These are phyloP conservation scores for Oophaga sylvatica DNA, from an alignment of 2,797 vertebrate species.

Conservation along the genomic window DNA sequence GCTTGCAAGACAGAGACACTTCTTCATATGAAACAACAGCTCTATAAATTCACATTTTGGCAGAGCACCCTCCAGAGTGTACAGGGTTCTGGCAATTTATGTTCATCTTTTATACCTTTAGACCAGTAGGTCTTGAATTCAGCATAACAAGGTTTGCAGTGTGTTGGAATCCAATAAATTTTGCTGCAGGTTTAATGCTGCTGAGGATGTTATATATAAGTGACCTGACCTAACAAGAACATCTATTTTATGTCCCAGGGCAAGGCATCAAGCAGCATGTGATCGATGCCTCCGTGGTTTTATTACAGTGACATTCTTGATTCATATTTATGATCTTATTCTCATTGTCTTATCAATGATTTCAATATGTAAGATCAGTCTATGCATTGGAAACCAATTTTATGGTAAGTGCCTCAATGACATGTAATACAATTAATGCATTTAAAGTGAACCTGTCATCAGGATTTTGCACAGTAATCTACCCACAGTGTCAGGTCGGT, in stretches of 20 bases:
- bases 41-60: conserved; percentile 54
- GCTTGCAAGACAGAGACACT: conserved; percentile 23
- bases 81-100: conserved; percentile 57
- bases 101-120: conserved; percentile 59
- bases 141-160: conserved; percentile 59
- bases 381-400: conserved; percentile 20
- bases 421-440: background rate
- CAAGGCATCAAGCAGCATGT: conserved; percentile 31
- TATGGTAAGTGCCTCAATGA: conserved; percentile 15
- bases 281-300: conserved; percentile 39
- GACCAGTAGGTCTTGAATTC: conserved; percentile 61
- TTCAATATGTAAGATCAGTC: conserved; percentile 11
- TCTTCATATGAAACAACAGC: conserved; percentile 22
- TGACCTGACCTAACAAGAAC: conserved; percentile 59
- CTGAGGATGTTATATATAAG: conserved; percentile 57
- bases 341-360: conserved; percentile 12
- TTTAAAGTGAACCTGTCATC: too few species aligned
- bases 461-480: too few species aligned
- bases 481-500: too few species aligned
- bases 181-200: conserved; percentile 54
- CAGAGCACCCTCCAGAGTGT: conserved; percentile 30
- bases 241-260: conserved; percentile 56
- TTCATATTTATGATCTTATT: conserved; percentile 51
- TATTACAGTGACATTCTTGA: conserved; percentile 42
- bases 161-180: conserved; percentile 53